phyloP scores from a whole-genome alignment of 2,113 vertebrate species.

The Tachysurus vachellii region DNA sequence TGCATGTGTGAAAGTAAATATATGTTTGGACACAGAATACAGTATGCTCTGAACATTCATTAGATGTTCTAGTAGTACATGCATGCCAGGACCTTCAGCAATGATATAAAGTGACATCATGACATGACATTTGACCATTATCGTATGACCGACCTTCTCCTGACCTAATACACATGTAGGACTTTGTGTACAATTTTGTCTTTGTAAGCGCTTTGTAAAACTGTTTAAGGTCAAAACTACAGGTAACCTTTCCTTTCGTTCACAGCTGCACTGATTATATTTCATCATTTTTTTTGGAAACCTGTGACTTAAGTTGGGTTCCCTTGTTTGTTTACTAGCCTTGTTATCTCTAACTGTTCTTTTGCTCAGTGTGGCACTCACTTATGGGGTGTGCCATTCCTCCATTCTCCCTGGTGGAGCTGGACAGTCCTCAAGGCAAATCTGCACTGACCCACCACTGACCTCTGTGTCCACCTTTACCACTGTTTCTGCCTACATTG shows the following conservation, averaged over 20 bases:
- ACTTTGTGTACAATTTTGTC: neutral
- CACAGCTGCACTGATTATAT: neutral
- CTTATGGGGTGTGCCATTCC: neutral
- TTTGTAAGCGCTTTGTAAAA: neutral
- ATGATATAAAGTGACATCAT: neutral
- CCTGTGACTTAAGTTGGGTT: neutral
- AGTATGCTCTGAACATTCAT: neutral
- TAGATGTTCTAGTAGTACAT: neutral
- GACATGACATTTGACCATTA: neutral
- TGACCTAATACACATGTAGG: neutral
- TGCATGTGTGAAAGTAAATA: no score
- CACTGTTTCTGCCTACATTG: neutral
- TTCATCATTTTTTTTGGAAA: neutral
- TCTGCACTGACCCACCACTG: neutral
- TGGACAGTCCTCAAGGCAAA: neutral
- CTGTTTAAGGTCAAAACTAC: neutral
- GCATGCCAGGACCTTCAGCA: neutral
- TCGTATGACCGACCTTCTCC: neutral
- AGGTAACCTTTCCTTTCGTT: neutral
- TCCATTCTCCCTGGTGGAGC: neutral
- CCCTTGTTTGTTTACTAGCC: neutral
- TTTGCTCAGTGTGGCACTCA: neutral
- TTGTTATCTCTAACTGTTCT: neutral
- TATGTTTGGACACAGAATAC: neutral
- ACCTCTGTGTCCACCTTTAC: neutral